Percentiles rank a stretch among this genome's conserved stretches.
Conservation (phyloP, 2,113 vertebrate genomes). For the Siphamia tubifer region DNA sequence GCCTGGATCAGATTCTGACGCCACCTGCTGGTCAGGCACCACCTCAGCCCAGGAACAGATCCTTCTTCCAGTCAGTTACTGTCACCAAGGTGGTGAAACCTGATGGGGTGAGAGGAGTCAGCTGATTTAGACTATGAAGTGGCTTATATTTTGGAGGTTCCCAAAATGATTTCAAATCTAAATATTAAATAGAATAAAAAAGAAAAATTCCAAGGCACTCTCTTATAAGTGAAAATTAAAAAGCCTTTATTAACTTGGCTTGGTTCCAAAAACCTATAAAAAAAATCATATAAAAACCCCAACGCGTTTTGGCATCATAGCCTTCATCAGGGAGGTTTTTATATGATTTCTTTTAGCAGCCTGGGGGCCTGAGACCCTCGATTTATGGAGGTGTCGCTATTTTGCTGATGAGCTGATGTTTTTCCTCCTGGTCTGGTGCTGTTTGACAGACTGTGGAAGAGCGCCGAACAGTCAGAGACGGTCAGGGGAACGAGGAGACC, state of each 20-base stretch:
- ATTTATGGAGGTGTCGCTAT: background rate
- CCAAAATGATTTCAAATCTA: no score
- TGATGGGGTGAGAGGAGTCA: conserved; percentile 84
- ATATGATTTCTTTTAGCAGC: no score
- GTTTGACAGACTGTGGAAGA: conserved; percentile 84
- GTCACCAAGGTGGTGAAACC: conserved; percentile 84
- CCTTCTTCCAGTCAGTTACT: conserved; percentile 87
- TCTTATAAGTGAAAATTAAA: no score
- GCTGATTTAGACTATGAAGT: background rate
- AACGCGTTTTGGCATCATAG: no score
- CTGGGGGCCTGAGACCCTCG: no score
- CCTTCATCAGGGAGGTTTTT: no score
- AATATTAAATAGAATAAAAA: no score
- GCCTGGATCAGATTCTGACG: conserved; percentile 75
- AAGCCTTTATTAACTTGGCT: no score
- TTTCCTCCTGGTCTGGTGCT: background rate
- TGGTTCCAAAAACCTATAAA: no score
- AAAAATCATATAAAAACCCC: no score
- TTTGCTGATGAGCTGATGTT: background rate
- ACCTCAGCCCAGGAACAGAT: conserved; percentile 65
- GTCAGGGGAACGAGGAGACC: conserved; percentile 84
- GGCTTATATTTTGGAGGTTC: no score
- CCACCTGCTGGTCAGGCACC: conserved; percentile 68
- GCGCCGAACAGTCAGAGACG: conserved; percentile 84
- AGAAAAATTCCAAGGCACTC: no score